phyloP scores from a whole-genome alignment of 1,140 invertebrate species.

The Bemisia tabaci region DNA sequence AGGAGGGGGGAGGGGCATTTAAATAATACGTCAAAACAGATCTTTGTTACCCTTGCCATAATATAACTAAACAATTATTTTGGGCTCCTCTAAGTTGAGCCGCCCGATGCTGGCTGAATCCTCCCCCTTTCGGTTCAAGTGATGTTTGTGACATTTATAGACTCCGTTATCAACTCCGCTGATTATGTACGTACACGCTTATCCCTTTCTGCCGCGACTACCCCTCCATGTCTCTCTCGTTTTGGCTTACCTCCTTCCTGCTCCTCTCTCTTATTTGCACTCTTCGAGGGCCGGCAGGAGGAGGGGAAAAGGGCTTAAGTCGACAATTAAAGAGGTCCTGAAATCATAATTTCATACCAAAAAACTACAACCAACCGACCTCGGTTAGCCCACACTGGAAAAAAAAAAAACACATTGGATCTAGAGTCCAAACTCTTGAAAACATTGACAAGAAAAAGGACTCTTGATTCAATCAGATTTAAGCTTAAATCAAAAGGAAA shows the following conservation, averaged over 20 bases:
- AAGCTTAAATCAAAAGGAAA: too few species aligned
- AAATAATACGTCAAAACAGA: background rate
- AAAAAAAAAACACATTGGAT: too few species aligned
- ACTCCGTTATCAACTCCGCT: background rate
- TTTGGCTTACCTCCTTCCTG: background rate
- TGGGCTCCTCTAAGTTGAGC: background rate
- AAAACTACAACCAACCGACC: too few species aligned
- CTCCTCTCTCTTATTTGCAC: background rate
- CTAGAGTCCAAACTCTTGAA: too few species aligned
- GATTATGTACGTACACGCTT: background rate
- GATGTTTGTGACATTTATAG: background rate
- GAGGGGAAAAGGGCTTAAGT: too few species aligned
- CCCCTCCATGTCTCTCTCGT: background rate
- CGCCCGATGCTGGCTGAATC: background rate
- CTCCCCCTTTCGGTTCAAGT: background rate
- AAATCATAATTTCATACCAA: too few species aligned
- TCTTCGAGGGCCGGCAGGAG: too few species aligned
- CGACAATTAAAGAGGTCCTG: too few species aligned
- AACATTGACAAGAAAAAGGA: too few species aligned
- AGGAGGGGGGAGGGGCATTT: background rate
- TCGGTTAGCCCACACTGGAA: too few species aligned
- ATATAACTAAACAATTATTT: conserved; percentile 1
- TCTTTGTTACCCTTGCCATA: background rate
- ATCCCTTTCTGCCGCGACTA: background rate
- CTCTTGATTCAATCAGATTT: too few species aligned